phyloP scores from a whole-genome alignment of 2,888 invertebrate genomes.

The Allacma fusca region DNA sequence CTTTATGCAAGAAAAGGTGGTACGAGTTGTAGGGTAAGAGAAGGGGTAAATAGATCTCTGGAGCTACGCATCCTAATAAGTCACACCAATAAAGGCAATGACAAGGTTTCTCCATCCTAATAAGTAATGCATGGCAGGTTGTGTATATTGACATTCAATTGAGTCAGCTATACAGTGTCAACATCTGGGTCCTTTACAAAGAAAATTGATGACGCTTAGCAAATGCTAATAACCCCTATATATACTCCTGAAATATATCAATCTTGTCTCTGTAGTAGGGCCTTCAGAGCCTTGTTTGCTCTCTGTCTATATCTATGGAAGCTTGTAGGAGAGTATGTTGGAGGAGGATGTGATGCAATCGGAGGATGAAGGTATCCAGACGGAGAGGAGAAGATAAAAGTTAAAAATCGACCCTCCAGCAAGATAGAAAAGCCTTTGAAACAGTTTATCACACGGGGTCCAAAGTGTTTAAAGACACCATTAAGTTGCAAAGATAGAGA shows the following conservation, averaged over 20 bases:
- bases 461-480: background rate
- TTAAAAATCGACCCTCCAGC: background rate
- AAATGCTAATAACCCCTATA: conserved; percentile 12
- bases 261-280: background rate
- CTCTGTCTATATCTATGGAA: background rate
- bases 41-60: background rate
- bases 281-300: too few relatives aligned
- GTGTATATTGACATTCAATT: conserved; percentile 15
- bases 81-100: background rate
- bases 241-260: background rate
- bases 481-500: background rate
- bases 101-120: conserved; percentile 1
- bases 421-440: background rate
- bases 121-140: background rate
- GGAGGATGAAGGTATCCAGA: background rate
- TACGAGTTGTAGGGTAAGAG: background rate
- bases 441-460: background rate
- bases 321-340: background rate
- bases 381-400: background rate
- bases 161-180: background rate
- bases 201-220: conserved; percentile 6
- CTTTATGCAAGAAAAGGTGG: background rate
- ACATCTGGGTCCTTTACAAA: background rate
- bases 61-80: background rate
- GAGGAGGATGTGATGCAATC: background rate